These are phyloP conservation scores for Drosophila littoralis DNA, from an alignment of 1,140 invertebrate genomes.

Conservation along the genomic window DNA sequence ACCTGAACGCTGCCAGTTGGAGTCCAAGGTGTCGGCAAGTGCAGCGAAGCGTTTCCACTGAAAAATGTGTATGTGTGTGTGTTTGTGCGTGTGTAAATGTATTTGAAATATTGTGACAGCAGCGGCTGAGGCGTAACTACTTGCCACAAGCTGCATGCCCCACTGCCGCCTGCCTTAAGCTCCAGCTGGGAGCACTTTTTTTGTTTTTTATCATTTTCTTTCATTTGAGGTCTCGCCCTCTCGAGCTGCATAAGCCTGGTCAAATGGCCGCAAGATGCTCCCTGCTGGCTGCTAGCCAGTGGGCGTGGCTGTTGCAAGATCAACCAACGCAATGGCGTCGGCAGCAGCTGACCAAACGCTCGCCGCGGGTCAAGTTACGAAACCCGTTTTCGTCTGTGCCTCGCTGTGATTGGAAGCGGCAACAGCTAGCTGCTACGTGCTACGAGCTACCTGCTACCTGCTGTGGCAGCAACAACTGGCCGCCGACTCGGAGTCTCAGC, in stretches of 20 bases:
- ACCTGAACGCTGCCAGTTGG: constrained; percentile 15
- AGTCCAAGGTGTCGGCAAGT: constrained; percentile 43
- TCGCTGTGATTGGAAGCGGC: constrained; percentile 67
- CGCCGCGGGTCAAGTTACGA: constrained; percentile 63
- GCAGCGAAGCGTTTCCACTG: constrained; percentile 55
- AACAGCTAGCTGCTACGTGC: constrained; percentile 55
- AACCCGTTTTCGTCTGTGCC: constrained; percentile 58
- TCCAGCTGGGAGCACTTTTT: no score
- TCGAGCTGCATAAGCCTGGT: not conserved
- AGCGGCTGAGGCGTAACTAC: not conserved
- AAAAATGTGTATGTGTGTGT: no score
- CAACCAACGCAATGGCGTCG: constrained; percentile 60
- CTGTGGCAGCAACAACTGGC: constrained; percentile 5
- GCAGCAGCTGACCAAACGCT: constrained; percentile 46
- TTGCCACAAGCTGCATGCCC: constrained; percentile 5
- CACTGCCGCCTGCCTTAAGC: not conserved
- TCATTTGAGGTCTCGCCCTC: not conserved
- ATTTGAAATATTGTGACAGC: constrained; percentile 51
- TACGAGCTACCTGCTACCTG: no score
- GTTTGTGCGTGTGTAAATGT: constrained; percentile 5
- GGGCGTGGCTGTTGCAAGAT: constrained; percentile 49
- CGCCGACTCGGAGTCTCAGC: not conserved
- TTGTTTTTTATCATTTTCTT: constrained; percentile 28
- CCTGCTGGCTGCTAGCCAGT: not conserved
- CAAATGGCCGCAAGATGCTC: not conserved